These are phyloP conservation scores for Eptesicus fuscus DNA, from an alignment of 2,113 vertebrate genomes.

Conservation along the genomic window DNA sequence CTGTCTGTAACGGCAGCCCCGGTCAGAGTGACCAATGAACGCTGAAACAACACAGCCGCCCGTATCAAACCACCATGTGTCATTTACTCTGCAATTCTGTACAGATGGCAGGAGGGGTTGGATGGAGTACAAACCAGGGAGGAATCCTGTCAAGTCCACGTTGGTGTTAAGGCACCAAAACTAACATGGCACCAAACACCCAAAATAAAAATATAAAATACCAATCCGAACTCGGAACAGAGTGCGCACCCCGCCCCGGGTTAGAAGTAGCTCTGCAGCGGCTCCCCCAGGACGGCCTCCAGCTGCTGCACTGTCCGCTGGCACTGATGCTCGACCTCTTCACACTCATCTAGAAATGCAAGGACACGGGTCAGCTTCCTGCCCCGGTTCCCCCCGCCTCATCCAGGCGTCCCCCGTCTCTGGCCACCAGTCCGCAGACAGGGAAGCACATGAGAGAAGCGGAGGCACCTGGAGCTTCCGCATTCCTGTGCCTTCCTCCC, in stretches of 20 bases:
- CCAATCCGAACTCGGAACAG: neutral
- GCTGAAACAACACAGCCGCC: neutral
- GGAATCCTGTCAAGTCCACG: neutral
- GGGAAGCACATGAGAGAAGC: fast-evolving
- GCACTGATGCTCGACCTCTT: conserved; percentile 96
- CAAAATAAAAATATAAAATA: neutral
- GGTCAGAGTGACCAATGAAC: neutral
- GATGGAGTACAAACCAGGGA: neutral
- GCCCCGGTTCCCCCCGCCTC: neutral
- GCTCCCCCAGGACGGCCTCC: conserved; percentile 93
- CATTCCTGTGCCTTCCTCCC: neutral
- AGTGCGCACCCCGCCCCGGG: neutral
- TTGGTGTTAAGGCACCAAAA: conserved; percentile 53
- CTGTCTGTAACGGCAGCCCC: neutral
- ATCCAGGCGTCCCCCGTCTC: neutral
- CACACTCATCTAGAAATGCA: conserved; percentile 89
- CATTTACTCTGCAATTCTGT: conserved; percentile 13
- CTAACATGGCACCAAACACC: conserved; percentile 50
- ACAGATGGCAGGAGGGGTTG: neutral
- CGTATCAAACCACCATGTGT: neutral
- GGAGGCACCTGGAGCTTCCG: too few relatives aligned
- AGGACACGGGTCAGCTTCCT: neutral
- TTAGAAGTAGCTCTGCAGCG: conserved; percentile 96
- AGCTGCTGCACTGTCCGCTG: conserved; percentile 94
- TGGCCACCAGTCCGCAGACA: fast-evolving